Evolutionary conservation across 2,113 vertebrate genomes (phyloP), one percentile per base, ranked within the genome.

Genomic region (Pipa parva): DNA sequence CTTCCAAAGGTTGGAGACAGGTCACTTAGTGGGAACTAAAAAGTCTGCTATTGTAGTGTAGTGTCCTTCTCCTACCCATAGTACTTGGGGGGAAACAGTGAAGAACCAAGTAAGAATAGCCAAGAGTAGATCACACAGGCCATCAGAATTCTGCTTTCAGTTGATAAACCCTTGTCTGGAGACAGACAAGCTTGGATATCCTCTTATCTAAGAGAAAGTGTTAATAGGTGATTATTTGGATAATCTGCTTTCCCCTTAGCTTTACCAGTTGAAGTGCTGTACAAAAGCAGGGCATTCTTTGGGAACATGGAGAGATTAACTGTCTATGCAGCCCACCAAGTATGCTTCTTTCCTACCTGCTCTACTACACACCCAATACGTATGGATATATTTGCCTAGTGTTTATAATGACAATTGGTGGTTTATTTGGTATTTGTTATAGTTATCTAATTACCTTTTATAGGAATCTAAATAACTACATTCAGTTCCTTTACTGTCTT

Each of bases 161-260:
- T 31, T 50, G 33, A 31, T 54, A 63, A 70, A 37, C 62, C n/a
- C 50, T 45, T 59, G 63, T 48, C 74, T 62, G 72, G 54, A 36
- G 5, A 62, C 55, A 59, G 25, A 39, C 52, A 20, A 58, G 45
- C 58, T 64, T 54, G 13, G 39, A 33, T 67, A 74, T 70, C 48
- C 45, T 60, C n/a, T 81, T 80, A 80, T 79, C 79, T 29, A 59
- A 57, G 22, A 57, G 59, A 58, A 52, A 51, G 65, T n/a, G 57
- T 58, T 42, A 2, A 24, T 36, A 63, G 42, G 56, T 75, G 79
- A 81, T 80, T 74, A 80, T 74, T 69, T 10, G 70, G 75, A 20
- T 59, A 13, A 63, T 25, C 48, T 70, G 18, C 25, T 70, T 61
- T 61, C 45, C 26, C 37, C 33, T 61, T 70, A 45, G 58, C 57